phyloP scores from a whole-genome alignment of 2,113 vertebrate species.

The Axis porcinus region DNA sequence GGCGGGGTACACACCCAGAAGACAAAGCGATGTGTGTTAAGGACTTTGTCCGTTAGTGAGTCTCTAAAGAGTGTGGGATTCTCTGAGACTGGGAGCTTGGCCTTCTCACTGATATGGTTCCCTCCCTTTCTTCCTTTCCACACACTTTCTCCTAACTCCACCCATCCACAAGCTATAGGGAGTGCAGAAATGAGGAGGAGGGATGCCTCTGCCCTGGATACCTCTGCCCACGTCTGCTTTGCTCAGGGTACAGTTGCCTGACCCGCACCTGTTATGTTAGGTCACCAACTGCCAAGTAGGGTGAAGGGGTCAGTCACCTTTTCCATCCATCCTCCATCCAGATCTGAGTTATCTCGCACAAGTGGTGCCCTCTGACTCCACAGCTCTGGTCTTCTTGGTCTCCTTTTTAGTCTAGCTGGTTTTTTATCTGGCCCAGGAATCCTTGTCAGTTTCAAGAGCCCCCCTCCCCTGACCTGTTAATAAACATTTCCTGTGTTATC shows the following conservation, averaged over 20 bases:
- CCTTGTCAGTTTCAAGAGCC: slow-evolving; percentile 77
- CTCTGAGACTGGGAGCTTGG: neutral
- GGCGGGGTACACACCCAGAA: neutral
- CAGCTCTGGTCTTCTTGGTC: neutral
- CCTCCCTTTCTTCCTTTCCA: neutral
- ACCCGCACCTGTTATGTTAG: neutral
- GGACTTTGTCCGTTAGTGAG: too few species aligned
- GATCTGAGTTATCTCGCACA: neutral
- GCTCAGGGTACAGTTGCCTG: neutral
- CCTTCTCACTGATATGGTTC: neutral
- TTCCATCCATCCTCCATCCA: neutral
- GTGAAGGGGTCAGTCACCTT: neutral
- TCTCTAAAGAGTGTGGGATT: neutral
- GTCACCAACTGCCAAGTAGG: neutral
- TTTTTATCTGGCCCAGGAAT: neutral
- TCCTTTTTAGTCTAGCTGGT: rapidly evolving
- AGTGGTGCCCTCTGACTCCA: neutral
- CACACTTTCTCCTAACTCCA: neutral
- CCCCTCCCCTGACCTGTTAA: slow-evolving; percentile 73
- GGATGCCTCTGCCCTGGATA: neutral
- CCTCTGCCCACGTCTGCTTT: neutral
- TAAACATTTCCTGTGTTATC: slow-evolving; percentile 78
- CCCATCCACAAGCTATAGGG: rapidly evolving
- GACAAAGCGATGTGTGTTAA: neutral
- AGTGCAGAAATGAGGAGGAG: neutral